Percentiles rank a stretch among this genome's conserved stretches.
Evolutionary conservation across 2,797 vertebrate species (phyloP).

Genomic region (Smutsia gigantea): DNA sequence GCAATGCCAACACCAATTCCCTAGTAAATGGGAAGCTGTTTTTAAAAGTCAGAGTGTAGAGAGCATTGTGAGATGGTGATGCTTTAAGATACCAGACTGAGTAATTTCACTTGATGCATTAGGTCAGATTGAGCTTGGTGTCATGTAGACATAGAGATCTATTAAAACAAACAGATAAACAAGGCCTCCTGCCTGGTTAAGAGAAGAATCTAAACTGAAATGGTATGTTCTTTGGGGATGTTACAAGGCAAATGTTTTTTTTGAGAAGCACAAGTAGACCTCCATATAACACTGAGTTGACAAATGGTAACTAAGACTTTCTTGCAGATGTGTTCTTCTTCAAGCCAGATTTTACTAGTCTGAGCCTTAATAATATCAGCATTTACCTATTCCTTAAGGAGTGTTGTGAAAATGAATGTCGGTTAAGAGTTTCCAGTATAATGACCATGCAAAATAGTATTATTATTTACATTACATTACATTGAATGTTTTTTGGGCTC

Average conservation of each 20-base stretch:
- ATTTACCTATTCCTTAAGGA: constrained; percentile 75
- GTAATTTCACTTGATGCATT: neutral
- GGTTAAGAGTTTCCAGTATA: constrained; percentile 65
- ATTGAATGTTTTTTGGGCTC: too few species aligned
- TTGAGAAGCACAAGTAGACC: constrained; percentile 1
- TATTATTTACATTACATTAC: constrained; percentile 76
- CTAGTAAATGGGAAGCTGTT: neutral
- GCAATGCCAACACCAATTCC: neutral
- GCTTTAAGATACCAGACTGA: neutral
- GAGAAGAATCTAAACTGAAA: constrained; percentile 34
- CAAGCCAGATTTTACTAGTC: constrained; percentile 62
- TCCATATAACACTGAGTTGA: neutral
- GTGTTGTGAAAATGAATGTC: constrained; percentile 73
- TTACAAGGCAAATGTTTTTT: neutral
- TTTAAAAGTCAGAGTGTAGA: neutral
- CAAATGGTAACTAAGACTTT: constrained; percentile 59
- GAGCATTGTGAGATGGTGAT: neutral
- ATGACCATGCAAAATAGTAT: constrained; percentile 76
- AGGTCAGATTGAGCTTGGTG: neutral
- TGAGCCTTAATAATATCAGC: constrained; percentile 63
- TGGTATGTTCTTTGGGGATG: neutral
- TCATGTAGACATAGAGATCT: neutral
- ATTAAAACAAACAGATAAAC: neutral
- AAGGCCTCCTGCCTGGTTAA: neutral
- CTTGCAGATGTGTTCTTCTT: constrained; percentile 63